Percentiles rank a stretch among this genome's conserved stretches.
Evolutionary conservation across 2,888 invertebrate species (phyloP).

Genomic region (Ptilodon capucinus): DNA sequence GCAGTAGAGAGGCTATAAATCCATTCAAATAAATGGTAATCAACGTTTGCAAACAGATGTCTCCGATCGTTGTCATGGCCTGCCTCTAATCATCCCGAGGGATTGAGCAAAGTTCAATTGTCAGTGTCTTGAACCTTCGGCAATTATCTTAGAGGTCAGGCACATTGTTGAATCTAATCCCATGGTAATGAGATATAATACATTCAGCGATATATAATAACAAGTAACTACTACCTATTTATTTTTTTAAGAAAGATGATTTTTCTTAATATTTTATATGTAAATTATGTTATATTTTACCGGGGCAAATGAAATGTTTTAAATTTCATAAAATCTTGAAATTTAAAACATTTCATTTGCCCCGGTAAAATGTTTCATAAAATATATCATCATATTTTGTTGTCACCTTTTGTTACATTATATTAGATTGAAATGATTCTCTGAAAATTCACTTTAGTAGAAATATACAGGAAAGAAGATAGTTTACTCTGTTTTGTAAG

Average conservation of each 20-base stretch:
- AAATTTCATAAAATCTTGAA: too few relatives aligned
- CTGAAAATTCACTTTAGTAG: too few relatives aligned
- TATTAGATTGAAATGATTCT: too few relatives aligned
- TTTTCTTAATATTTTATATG: too few relatives aligned
- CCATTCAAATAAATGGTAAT: constrained; percentile 5
- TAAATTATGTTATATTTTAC: too few relatives aligned
- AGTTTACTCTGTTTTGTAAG: not conserved
- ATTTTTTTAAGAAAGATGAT: too few relatives aligned
- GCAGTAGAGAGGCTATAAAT: not conserved
- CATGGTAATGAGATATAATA: not conserved
- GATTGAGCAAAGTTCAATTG: not conserved
- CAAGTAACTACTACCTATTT: too few relatives aligned
- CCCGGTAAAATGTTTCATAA: too few relatives aligned
- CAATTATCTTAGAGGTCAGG: not conserved
- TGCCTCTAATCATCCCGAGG: not conserved
- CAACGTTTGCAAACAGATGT: constrained; percentile 7
- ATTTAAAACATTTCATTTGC: too few relatives aligned
- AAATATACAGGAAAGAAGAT: not conserved
- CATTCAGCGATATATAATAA: not conserved
- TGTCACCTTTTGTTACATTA: too few relatives aligned
- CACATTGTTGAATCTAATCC: not conserved
- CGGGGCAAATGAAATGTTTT: too few relatives aligned
- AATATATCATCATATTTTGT: too few relatives aligned
- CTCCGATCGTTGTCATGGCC: constrained; percentile 1
- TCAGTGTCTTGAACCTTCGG: not conserved